These are phyloP conservation scores for Aldrovandia affinis DNA, from an alignment of 2,797 vertebrate genomes.

Conservation along the genomic window DNA sequence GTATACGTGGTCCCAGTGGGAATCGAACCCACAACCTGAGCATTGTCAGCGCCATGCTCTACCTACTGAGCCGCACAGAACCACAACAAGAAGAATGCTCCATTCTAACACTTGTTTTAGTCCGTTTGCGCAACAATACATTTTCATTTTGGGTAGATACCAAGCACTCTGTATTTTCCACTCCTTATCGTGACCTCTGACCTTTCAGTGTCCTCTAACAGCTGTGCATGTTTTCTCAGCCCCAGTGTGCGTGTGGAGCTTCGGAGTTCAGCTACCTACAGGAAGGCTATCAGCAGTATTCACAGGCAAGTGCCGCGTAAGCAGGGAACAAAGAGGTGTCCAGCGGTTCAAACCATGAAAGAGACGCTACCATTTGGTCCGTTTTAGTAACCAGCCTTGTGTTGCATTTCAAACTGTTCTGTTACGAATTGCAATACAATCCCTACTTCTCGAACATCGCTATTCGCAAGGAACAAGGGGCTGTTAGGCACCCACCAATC, in stretches of 20 bases:
- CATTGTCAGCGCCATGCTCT: too few species aligned
- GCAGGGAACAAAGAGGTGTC: too few species aligned
- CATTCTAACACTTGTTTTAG: too few species aligned
- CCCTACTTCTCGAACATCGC: background rate
- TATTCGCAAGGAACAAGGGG: background rate
- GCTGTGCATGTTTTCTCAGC: slow-evolving; percentile 59
- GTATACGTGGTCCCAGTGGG: too few species aligned
- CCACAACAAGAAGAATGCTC: too few species aligned
- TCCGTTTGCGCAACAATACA: too few species aligned
- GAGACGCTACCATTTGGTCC: background rate
- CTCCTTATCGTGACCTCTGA: background rate
- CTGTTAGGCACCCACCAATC: background rate
- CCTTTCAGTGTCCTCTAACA: slow-evolving; percentile 14
- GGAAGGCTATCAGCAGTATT: slow-evolving; percentile 84
- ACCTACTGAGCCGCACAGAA: too few species aligned
- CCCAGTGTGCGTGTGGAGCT: slow-evolving; percentile 83
- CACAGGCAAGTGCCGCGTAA: slow-evolving; percentile 78
- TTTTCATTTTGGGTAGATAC: too few species aligned
- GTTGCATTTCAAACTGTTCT: background rate
- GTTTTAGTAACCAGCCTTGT: background rate
- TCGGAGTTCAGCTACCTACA: slow-evolving; percentile 91
- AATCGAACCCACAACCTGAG: too few species aligned
- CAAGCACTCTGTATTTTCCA: too few species aligned
- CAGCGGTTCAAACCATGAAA: too few species aligned
- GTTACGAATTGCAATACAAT: background rate